A percentile compares a stretch with the other conserved stretches of the same genome.
phyloP scores from a whole-genome alignment of 2,797 vertebrate species.

The Lepidocolaptes lacrymiger region DNA sequence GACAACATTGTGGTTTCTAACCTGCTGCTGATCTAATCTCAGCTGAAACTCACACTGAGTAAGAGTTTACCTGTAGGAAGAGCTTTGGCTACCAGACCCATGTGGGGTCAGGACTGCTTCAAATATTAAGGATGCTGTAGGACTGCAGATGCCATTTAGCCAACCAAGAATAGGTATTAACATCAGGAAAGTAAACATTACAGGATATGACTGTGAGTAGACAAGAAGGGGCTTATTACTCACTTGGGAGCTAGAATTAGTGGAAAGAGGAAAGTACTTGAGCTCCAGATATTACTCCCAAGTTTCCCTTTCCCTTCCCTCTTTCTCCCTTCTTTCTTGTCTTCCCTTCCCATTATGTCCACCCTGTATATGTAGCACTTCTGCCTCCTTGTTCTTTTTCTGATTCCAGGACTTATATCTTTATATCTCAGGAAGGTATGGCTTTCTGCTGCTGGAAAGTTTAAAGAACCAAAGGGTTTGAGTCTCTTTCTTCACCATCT shows the following conservation, averaged over 20 bases:
- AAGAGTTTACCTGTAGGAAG: not conserved
- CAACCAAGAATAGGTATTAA: not conserved
- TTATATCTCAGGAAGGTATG: not conserved
- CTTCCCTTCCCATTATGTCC: not conserved
- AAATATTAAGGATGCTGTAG: not conserved
- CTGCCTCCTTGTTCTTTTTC: not conserved
- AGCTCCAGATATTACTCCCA: not conserved
- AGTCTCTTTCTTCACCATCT: not conserved
- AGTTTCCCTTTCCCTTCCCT: not conserved
- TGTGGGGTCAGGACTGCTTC: not conserved
- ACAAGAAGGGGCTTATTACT: not conserved
- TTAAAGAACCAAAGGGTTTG: not conserved
- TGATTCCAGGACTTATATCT: not conserved
- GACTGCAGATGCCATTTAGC: not conserved
- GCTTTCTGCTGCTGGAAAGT: not conserved
- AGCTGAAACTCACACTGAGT: not conserved
- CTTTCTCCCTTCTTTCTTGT: not conserved
- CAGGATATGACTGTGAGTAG: not conserved
- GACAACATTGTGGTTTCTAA: not conserved
- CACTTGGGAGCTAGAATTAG: not conserved
- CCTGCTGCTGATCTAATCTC: not conserved
- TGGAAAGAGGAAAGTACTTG: not conserved
- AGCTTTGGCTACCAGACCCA: not conserved
- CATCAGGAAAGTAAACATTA: not conserved
- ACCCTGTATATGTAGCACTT: not conserved